These are phyloP conservation scores for Accipiter virgatus DNA, from an alignment of 2,113 vertebrate genomes.

Conservation along the genomic window DNA sequence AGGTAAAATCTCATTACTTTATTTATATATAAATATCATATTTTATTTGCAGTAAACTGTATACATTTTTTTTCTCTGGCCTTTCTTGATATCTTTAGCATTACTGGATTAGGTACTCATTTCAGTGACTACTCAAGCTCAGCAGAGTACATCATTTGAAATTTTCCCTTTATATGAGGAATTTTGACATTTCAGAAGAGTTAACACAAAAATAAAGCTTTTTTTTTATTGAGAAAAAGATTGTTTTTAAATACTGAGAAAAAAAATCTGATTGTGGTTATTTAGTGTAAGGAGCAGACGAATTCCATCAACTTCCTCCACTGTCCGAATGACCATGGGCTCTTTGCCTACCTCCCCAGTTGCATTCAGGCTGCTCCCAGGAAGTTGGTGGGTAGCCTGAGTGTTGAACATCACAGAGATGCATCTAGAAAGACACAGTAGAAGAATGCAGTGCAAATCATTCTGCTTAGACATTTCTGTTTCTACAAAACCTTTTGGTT, in stretches of 20 bases:
- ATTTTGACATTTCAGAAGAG: not conserved
- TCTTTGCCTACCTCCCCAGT: not conserved
- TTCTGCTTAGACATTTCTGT: not conserved
- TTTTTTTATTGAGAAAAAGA: not conserved
- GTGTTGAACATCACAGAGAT: not conserved
- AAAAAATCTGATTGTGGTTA: not conserved
- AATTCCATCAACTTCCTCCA: not conserved
- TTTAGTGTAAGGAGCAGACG: not conserved
- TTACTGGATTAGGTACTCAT: not conserved
- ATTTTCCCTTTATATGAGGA: not conserved
- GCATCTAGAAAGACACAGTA: not conserved
- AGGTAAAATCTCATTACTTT: slow-evolving; percentile 64
- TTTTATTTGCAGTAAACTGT: not conserved
- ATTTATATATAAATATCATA: not conserved
- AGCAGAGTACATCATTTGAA: not conserved
- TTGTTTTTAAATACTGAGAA: not conserved
- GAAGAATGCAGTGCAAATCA: not conserved
- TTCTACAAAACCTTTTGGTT: not conserved
- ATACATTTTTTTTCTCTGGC: not conserved
- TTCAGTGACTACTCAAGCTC: not conserved
- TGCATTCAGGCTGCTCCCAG: not conserved
- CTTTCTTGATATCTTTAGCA: not conserved
- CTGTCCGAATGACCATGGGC: not conserved
- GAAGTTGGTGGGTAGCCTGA: not conserved
- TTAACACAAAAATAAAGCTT: not conserved